Conservation (phyloP, 1,140 invertebrate species). For the Brachionus rotundiformis region DNA sequence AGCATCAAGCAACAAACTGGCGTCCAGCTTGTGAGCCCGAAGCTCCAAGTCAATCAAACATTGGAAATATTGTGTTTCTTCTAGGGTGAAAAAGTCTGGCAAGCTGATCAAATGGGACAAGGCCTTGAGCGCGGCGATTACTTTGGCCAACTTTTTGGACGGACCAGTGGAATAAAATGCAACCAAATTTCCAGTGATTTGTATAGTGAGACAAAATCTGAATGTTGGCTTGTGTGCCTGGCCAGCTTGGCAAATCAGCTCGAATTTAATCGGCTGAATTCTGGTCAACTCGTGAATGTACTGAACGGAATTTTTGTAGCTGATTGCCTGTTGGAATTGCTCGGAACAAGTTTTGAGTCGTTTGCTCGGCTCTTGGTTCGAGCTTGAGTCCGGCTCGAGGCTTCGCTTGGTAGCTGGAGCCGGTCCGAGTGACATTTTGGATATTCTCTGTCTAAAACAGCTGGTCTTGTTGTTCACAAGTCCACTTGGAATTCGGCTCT, state of each 20-base stretch:
- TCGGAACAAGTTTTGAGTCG: background rate
- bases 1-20: background rate
- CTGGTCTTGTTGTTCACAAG: background rate
- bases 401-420: background rate
- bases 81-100: background rate
- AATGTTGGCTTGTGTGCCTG: conserved; percentile 39
- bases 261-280: conserved; percentile 47
- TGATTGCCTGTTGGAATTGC: background rate
- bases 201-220: background rate
- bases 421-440: background rate
- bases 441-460: background rate
- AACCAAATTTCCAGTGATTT: background rate
- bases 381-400: background rate
- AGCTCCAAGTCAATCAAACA: background rate
- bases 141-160: conserved; percentile 35
- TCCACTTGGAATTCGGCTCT: background rate
- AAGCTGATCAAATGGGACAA: background rate
- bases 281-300: background rate
- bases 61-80: background rate
- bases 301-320: conserved; percentile 37
- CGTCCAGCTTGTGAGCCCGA: background rate
- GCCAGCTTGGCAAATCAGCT: background rate
- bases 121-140: conserved; percentile 12
- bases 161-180: background rate
- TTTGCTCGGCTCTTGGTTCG: background rate